Conservation (phyloP, 2,113 vertebrate genomes). For the Bucco capensis region DNA sequence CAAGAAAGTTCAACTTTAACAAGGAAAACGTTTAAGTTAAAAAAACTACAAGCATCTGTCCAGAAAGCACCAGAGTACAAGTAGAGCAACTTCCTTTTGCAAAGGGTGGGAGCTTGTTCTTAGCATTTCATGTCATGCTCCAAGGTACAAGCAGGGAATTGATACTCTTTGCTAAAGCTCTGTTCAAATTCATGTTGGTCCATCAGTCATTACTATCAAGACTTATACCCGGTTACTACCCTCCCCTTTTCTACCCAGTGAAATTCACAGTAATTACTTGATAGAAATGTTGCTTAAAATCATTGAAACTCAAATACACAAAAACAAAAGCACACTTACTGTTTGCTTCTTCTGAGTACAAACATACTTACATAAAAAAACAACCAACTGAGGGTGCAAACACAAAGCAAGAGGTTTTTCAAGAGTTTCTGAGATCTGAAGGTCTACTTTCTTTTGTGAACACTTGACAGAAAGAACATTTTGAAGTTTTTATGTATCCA, state of each 20-base stretch:
- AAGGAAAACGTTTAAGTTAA: background rate
- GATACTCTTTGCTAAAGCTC: background rate
- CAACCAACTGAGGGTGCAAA: background rate
- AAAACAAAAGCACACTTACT: background rate
- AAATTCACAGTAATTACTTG: background rate
- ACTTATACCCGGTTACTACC: background rate
- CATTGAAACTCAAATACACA: background rate
- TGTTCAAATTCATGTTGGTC: background rate
- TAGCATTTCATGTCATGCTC: background rate
- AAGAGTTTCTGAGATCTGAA: background rate
- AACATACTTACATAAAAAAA: conserved; percentile 5
- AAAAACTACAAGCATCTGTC: background rate
- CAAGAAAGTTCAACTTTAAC: background rate
- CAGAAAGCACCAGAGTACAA: background rate
- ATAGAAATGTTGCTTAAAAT: background rate
- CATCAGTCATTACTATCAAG: background rate
- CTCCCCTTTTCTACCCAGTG: background rate
- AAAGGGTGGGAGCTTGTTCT: background rate
- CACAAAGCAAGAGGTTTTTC: background rate
- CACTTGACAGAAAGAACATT: conserved; percentile 42
- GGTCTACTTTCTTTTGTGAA: background rate
- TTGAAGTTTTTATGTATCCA: conserved; percentile 46
- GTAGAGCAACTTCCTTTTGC: background rate
- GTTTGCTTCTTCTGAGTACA: conserved; percentile 8
- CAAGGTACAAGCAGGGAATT: fast-evolving